Base-by-base conservation (phyloP, 1,140 invertebrate species). In the Thaumetopoea pityocampa region DNA sequence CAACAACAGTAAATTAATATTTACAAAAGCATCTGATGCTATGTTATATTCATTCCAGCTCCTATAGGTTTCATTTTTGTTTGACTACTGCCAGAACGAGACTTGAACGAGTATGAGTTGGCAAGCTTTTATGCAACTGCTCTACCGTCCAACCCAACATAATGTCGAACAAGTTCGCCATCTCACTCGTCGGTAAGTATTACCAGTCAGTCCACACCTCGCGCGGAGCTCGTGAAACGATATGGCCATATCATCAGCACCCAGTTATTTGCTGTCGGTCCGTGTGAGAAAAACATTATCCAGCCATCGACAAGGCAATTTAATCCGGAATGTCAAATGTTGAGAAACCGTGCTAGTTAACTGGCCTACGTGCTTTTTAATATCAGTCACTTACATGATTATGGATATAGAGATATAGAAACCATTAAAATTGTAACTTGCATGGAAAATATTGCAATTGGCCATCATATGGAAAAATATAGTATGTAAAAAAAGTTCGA, bases 221-320 rank as follows among this genome's bases (percentile, higher is more conserved):
- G 30, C 56, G 41, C 48, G 42, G 48, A 52, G 60, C 36, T 50
- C 56, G 53, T 64, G 62, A 43, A 68, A 61, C 65, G 57, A 70
- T 77, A 77, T 71, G 38, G 60, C 55, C 58, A 67, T 69, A 74
- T 72, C 64, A 71, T 69, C 68, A 67, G 55, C 68, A 76, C 63
- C 77, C 58, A 66, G 62, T 74, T 67, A 82, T 78, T 79, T 82
- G 62, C 54, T 72, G 61, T 69, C 67, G 48, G 52, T 62, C 70
- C 63, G 78, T 80, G 76, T 80, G 76, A 77, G 67, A 78, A 80
- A 73, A 76, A 69, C 68, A 42, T 62, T 60, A 55, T 50, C 51
- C 33, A 53, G 53, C 32, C 51, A 58, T 60, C 62, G 62, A 73
- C 66, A 69, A 59, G 43, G 49, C 61, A 79, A 79, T 82, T 70